phyloP scores from a whole-genome alignment of 92 coral and sea anemone species.

The Siderastrea siderea region DNA sequence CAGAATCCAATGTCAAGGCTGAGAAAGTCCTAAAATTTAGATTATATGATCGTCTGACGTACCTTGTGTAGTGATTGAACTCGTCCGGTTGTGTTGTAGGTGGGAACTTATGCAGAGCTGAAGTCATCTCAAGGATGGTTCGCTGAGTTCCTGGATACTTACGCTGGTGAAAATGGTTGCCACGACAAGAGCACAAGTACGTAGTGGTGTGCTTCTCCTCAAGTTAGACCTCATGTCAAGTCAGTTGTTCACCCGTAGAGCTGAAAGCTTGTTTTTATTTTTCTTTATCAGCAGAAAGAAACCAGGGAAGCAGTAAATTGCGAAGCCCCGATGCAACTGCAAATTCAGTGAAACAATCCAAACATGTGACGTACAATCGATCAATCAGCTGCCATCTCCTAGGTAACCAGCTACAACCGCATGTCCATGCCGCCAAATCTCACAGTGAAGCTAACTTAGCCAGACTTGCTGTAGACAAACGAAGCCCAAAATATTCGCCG shows the following conservation, averaged over 20 bases:
- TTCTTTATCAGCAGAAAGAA: not conserved
- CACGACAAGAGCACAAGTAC: constrained; percentile 3
- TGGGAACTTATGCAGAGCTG: constrained; percentile 86
- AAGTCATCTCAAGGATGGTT: constrained; percentile 81
- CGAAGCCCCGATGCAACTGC: not conserved
- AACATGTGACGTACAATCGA: constrained; percentile 5
- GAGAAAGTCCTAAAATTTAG: too few species aligned
- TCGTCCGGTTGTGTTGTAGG: constrained; percentile 39
- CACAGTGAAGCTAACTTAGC: constrained; percentile 35
- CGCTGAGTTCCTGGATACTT: constrained; percentile 87
- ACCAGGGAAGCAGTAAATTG: not conserved
- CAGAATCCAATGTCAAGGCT: too few species aligned
- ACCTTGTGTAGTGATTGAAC: too few species aligned
- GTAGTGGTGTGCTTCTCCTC: not conserved
- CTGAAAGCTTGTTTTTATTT: not conserved
- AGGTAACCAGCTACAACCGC: constrained; percentile 26
- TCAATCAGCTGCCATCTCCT: constrained; percentile 44
- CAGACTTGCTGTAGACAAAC: constrained; percentile 18
- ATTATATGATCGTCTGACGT: too few species aligned
- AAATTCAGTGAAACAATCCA: not conserved
- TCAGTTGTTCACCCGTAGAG: too few species aligned
- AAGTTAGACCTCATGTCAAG: not conserved
- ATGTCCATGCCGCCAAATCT: constrained; percentile 19
- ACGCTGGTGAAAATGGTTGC: constrained; percentile 65
- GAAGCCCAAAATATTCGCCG: not conserved